Base-by-base conservation (phyloP, 2,888 invertebrate species). In the Erebia epiphron region DNA sequence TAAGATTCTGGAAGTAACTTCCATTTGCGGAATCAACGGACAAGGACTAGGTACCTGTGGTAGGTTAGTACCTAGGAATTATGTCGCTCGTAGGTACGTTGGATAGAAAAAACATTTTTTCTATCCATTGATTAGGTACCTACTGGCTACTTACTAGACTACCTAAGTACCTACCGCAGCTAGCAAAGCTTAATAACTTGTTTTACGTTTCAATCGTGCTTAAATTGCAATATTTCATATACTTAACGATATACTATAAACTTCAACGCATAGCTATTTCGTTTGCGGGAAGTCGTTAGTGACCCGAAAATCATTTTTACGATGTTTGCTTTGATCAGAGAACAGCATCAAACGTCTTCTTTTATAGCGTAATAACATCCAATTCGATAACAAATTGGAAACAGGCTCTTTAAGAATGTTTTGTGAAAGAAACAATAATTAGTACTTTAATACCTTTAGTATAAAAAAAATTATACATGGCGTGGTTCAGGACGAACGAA, bases 301-400 rank as follows among this genome's bases (percentile, higher is more conserved):
- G 88, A 86, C 85, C 84, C 86, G 82, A 83, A 81, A 90, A 89
- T 88, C 86, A 86, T 87, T 88, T 90, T 90, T 90, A 90, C 88
- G 87, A 86, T 87, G 87, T 91, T 90, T 89, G 85, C 87, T 86
- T 86, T 86, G 86, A 89, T 88, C 87, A 86, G 83, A 84, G 80
- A 83, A 85, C 82, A 86, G 83, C 85, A 88, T 86, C 85, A 85
- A 86, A 86, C 82, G 82, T 81, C 82, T 82, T 81, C 82, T 85
- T 89, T 89, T 88, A 90, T 87, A 79, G 82, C 77, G 85, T 82
- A 80, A 87, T 89, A 89, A 88, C 83, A 83, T 84, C 73, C 80
- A 83, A 83, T 84, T 86, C 82, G 82, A 83, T 82, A 82, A 82
- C 81, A 84, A 83, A 84, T 84, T 85, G 79, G 79, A 82, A 82